Evolutionary conservation across 2,797 vertebrate genomes (phyloP).

Genomic region (Sarcoramphus papa): DNA sequence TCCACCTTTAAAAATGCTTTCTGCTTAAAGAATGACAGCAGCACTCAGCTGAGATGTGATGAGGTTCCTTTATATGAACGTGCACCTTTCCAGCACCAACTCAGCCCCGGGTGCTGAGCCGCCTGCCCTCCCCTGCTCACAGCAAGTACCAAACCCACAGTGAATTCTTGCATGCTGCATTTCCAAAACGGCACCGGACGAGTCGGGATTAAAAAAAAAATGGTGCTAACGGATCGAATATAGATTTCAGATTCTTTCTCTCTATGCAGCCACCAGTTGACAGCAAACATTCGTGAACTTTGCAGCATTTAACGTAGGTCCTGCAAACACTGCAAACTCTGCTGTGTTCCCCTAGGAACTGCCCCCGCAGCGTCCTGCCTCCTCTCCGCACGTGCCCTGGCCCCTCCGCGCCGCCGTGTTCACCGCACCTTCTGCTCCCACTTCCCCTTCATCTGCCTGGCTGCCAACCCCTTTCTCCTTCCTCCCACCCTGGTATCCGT

Average conservation of each 20-base stretch:
- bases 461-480: background rate
- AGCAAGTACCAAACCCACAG: fast-evolving
- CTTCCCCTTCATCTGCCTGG: background rate
- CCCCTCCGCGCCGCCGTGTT: fast-evolving
- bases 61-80: background rate
- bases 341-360: fast-evolving
- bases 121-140: background rate
- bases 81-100: background rate
- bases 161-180: fast-evolving
- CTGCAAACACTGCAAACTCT: background rate
- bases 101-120: background rate
- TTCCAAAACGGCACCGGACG: fast-evolving
- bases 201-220: background rate
- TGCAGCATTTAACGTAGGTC: background rate
- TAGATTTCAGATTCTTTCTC: background rate
- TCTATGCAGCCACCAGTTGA: background rate
- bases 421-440: background rate
- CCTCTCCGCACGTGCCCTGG: too few species aligned
- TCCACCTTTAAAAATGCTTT: background rate
- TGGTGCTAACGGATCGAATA: background rate
- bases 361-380: too few species aligned
- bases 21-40: background rate
- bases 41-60: fast-evolving
- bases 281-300: background rate
- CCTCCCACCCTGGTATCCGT: background rate